Base-by-base conservation (phyloP, 2,888 invertebrate genomes). In the Leucania comma region DNA sequence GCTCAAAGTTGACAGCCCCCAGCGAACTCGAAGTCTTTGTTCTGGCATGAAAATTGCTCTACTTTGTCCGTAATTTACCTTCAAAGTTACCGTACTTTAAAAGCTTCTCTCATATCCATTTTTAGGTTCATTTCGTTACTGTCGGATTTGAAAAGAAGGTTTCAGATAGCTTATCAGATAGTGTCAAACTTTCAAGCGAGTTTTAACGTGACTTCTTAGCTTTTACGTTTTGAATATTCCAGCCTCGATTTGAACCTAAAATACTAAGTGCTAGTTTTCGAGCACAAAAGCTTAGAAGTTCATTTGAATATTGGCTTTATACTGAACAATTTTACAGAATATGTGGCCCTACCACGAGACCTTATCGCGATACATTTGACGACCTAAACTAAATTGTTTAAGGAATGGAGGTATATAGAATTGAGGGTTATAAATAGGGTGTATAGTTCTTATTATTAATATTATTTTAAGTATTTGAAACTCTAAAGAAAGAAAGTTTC, bases 41-140 rank as follows among this genome's bases (percentile, higher is more conserved):
- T 51, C 77, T 38, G 29, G 0, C 72, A 57, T 29, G 60, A 48
- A 80, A 72, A 80, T 79, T 72, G 64, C 64, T 62, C 22, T 53
- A 72, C 32, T 22, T 63, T 26, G 22, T 9, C 22, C 38, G 46
- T 12, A 12, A 48, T 57, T 22, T 22, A 51, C 46, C 14, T 67
- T 67, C 24, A 76, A 70, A 70, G 46, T 24, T 4, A 26, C 0
- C 9, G 14, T 38, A 14, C 38, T 38, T 38, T 3, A 3, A 38
- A 38, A 38, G 42, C 42, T 53, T 42, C 56, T 48, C 2, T 48
- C 2, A 29, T 29, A 9, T 53, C 10, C 10, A 57, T n/a, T 51
- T 26, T n/a, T 29, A 54, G 14, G 9, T 59, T 32, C 0, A 50
- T 26, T 50, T 57, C 24, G 14, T 42, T 12, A 29, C 14, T 46